A percentile compares a stretch with the other conserved stretches of the same genome.
Conservation (phyloP, 2,888 invertebrate species). For the Cheilosia scutellata region DNA sequence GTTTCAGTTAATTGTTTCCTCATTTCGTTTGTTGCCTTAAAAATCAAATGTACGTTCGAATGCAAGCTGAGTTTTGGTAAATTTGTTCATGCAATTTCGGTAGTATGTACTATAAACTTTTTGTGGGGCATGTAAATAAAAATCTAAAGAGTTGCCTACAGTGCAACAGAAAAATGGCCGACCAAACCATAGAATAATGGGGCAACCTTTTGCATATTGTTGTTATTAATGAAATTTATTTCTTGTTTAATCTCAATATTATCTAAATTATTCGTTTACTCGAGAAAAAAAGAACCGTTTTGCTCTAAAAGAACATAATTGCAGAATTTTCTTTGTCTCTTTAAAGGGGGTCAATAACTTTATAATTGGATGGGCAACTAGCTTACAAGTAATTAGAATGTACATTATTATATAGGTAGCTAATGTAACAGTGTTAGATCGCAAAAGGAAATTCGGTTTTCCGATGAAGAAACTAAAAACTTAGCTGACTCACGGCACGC, state of each 20-base stretch:
- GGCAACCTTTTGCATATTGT: neutral
- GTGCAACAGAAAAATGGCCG: constrained; percentile 69
- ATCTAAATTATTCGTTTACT: neutral
- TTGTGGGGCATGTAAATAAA: constrained; percentile 53
- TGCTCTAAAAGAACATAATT: neutral
- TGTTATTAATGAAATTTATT: neutral
- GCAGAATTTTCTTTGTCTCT: constrained; percentile 25
- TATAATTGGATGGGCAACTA: constrained; percentile 59
- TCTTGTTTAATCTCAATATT: neutral
- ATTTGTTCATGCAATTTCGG: constrained; percentile 50
- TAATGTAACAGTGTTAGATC: neutral
- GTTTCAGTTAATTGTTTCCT: constrained; percentile 16
- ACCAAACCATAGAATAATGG: constrained; percentile 6
- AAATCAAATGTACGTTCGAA: constrained; percentile 61
- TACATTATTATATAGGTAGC: neutral
- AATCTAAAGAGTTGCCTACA: constrained; percentile 2
- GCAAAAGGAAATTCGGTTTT: constrained; percentile 20
- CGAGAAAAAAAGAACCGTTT: neutral
- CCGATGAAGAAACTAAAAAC: neutral
- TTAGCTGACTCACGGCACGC: constrained; percentile 28
- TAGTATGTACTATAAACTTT: constrained; percentile 6
- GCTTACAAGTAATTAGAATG: constrained; percentile 47
- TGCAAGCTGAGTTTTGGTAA: constrained; percentile 61
- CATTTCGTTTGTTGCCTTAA: constrained; percentile 28
- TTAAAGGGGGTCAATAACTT: constrained; percentile 65